A percentile compares a stretch with the other conserved stretches of the same genome.
phyloP scores from a whole-genome alignment of 2,797 vertebrate species.

The Molossus molossus region DNA sequence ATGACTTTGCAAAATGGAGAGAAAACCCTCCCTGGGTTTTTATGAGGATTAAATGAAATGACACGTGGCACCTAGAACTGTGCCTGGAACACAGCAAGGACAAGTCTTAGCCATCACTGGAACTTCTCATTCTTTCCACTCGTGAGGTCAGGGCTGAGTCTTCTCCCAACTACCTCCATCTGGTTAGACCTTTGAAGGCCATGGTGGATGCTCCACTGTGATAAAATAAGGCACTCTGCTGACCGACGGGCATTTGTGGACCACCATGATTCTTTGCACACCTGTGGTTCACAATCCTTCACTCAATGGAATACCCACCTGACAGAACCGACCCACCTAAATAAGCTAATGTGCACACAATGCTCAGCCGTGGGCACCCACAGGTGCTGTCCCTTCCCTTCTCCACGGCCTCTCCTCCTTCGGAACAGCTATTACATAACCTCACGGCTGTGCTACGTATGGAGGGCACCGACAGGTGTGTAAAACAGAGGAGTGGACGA shows the following conservation, averaged over 20 bases:
- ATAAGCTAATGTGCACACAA: accelerated
- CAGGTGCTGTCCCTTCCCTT: background rate
- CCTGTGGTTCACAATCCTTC: background rate
- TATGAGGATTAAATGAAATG: background rate
- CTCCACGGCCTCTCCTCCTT: background rate
- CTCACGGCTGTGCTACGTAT: accelerated
- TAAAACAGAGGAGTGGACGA: background rate
- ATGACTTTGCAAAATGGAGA: constrained; percentile 25
- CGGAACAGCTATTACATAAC: background rate
- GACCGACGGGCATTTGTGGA: background rate
- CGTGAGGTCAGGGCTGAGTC: background rate
- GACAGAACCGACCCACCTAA: background rate
- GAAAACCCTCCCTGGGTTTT: background rate
- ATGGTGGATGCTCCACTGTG: background rate
- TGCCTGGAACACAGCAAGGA: background rate
- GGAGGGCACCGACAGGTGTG: background rate
- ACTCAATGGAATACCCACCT: background rate
- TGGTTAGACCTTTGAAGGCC: background rate
- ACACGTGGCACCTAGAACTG: background rate
- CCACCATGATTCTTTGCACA: background rate
- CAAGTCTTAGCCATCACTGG: background rate
- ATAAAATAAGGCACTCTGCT: background rate
- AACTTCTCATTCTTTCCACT: background rate
- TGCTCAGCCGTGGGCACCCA: background rate
- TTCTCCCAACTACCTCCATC: background rate